Evolutionary conservation across 2,113 vertebrate species (phyloP), one percentile per base, ranked within the genome.

Genomic region (Ailuropoda melanoleuca): DNA sequence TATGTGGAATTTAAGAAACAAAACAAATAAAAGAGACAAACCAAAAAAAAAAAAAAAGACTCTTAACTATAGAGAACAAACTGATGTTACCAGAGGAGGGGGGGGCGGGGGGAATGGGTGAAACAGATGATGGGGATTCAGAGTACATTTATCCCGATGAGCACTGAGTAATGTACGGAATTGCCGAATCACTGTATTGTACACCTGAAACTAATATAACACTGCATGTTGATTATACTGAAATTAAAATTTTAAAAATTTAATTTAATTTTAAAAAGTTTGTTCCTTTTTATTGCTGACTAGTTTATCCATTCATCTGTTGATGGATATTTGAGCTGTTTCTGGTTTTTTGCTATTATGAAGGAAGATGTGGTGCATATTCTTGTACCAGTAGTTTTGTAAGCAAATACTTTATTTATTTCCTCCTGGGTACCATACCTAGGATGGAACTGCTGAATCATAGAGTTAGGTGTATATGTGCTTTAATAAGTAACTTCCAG

Each of bases 351-450:
- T 74, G 34, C 39, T 43, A 26, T 58, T n/a, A 50, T 34, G 14
- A 90, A 94, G 58, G 50, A 80, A 93, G 39, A 11, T 89, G 4
- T 24, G 37, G 12, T 83, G 24, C 88, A 75, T 58, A 56, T 87
- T 77, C 14, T 50, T 46, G 2, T 83, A 75, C 53, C 39, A 74
- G 74, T 91, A 81, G 66, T 86, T 91, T 81, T 87, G 58, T 88
- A 53, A 95, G 48, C 50, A 90, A 83, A 50, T 83, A 39, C 24
- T 50, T 89, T 90, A 68, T 50, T 86, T 87, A 62, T 82, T 97
- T 94, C 3, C 46, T 92, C 78, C 92, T 37, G 5, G 34, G 55
- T n/a, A 74, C 81, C 84, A 68, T 60, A 75, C 10, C 37, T 81
- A 81, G 50, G 6, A 43, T 74, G 23, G 56, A 94, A 84, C 15